Conservation (phyloP, 1,140 invertebrate genomes). For the Rhagoletis zephyria region DNA sequence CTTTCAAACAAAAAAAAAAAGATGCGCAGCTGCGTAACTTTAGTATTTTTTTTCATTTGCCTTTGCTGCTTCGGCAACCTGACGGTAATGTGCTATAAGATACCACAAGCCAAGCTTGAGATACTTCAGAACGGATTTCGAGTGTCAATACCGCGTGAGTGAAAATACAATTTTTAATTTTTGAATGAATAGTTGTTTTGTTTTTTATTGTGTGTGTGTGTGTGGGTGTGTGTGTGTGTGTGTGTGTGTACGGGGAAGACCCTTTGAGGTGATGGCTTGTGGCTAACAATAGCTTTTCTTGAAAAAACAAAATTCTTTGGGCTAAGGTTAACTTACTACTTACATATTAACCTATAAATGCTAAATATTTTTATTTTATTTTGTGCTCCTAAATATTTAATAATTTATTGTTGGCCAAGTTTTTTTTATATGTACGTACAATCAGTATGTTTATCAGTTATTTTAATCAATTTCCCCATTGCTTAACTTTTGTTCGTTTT, state of each 20-base stretch:
- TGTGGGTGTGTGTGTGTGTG: too few species aligned
- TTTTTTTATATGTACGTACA: neutral
- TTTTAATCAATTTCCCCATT: too few species aligned
- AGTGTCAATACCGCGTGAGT: slow-evolving; percentile 67
- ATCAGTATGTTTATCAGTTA: too few species aligned
- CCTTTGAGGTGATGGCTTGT: slow-evolving; percentile 20
- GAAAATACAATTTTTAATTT: neutral
- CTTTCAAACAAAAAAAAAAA: neutral
- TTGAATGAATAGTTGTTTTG: neutral
- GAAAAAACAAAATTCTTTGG: neutral
- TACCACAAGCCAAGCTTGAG: slow-evolving; percentile 59
- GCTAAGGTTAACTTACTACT: neutral
- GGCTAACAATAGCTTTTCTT: slow-evolving; percentile 17
- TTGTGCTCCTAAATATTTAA: neutral
- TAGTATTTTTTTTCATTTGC: neutral
- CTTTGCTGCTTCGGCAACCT: neutral
- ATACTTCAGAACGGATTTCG: slow-evolving; percentile 62
- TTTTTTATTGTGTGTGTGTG: neutral
- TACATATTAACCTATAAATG: neutral
- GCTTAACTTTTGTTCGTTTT: too few species aligned
- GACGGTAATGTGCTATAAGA: slow-evolving; percentile 10
- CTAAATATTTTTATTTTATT: neutral
- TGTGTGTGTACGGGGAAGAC: neutral
- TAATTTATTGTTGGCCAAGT: neutral
- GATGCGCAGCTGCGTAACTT: neutral